phyloP scores from a whole-genome alignment of 2,797 vertebrate genomes.

The Sebastes steindachneri region DNA sequence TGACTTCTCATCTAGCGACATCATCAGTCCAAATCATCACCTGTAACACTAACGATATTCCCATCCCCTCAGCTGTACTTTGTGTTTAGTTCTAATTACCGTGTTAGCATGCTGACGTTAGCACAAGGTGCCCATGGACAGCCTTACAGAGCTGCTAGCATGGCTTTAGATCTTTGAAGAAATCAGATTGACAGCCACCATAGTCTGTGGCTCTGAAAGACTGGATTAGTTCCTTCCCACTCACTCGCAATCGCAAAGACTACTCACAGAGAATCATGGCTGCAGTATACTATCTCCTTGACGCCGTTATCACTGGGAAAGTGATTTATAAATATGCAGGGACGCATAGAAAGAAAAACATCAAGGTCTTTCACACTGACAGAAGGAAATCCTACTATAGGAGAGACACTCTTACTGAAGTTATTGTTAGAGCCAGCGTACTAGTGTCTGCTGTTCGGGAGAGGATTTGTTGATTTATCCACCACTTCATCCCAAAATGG shows the following conservation, averaged over 20 bases:
- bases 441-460: background rate
- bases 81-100: no score
- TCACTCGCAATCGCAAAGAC: background rate
- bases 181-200: background rate
- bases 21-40: background rate
- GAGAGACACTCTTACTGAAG: conserved; percentile 4
- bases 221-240: conserved; percentile 3
- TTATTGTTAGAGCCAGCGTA: background rate
- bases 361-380: background rate
- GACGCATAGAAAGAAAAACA: background rate
- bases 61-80: no score
- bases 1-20: background rate
- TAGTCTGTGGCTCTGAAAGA: background rate
- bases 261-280: background rate
- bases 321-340: background rate
- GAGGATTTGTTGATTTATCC: conserved; percentile 34
- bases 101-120: no score
- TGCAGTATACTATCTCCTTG: background rate
- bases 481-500: conserved; percentile 38
- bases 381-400: background rate
- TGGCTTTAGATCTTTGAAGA: background rate
- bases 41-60: no score
- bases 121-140: no score
- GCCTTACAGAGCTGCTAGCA: background rate
- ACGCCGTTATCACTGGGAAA: background rate